Evolutionary conservation across 1,140 invertebrate genomes (phyloP), one percentile per base, ranked within the genome.

Genomic region (Drosophila kikkawai): DNA sequence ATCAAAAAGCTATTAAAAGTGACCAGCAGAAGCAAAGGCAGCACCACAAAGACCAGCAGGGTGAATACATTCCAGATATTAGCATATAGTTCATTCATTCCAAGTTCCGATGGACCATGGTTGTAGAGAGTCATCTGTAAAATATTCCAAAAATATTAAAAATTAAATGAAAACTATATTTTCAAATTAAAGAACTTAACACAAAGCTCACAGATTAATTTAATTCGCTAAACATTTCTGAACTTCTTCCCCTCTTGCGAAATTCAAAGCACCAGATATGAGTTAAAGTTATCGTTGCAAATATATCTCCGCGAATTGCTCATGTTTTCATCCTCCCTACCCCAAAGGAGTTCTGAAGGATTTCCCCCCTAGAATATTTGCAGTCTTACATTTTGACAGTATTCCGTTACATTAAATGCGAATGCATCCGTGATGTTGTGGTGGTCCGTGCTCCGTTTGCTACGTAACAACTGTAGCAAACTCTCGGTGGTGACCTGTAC

Each of bases 1-100:
- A 97, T 95, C 13, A 97, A 93, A 71, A 96, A 95, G 56, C 94
- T 94, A 92, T 97, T 97, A 84, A 97, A 96, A n/a, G 95, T 94
- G 11, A 94, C 94, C 61, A 97, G 92, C 2, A 96, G 91, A 4
- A 95, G 73, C 3, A 97, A 92, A 0, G 96, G 96, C 15, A 96
- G 73, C 19, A 96, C 92, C 4, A 95, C 95, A 86, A 96, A 96
- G 1, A 95, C 91, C 4, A 96, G 86, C 5, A 95, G 93, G n/a
- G 94, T 95, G 79, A 95, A 95, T 94, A 95, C 95, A 74, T 95
- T 95, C 91, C 96, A 96, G 19, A 96, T 93, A 17, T 93, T 93
- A 7, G 87, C 92, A 88, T 96, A 96, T 3, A 93, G 93, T 11
- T 93, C 83, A 80, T 95, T 94, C 12, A 92, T 85, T 15, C 94